Evolutionary conservation across 92 coral and sea anemone genomes (phyloP).

Genomic region (Phenganax marumi): DNA sequence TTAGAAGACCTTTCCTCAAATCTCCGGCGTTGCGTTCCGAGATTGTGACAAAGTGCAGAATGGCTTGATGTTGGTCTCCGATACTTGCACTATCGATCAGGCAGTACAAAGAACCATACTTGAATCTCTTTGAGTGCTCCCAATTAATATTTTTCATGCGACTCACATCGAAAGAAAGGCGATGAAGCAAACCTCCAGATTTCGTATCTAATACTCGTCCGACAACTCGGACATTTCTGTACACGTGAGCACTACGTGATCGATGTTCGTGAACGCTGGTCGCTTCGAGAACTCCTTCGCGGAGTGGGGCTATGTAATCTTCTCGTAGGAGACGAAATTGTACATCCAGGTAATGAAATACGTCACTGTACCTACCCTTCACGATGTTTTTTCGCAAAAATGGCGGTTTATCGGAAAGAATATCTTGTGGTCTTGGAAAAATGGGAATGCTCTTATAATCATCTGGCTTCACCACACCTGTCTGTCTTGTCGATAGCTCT

Average conservation of each 20-base stretch:
- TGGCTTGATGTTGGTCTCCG: conserved; percentile 35
- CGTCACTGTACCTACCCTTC: conserved; percentile 62
- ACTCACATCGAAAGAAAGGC: conserved; percentile 58
- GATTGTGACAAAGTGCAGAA: conserved; percentile 73
- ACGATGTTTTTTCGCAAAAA: conserved; percentile 67
- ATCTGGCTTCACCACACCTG: conserved; percentile 45
- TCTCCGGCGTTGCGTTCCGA: conserved; percentile 60
- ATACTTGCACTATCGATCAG: conserved; percentile 45
- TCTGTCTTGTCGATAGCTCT: background rate
- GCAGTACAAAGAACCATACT: conserved; percentile 73
- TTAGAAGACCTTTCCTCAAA: conserved; percentile 51
- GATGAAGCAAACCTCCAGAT: conserved; percentile 56
- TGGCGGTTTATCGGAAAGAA: conserved; percentile 60
- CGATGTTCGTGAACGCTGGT: conserved; percentile 46
- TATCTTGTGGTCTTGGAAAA: conserved; percentile 65
- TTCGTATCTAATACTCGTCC: conserved; percentile 52
- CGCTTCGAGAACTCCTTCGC: conserved; percentile 69
- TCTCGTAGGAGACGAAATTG: conserved; percentile 78
- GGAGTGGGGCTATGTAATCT: conserved; percentile 76
- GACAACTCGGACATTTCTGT: conserved; percentile 53
- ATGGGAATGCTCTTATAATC: conserved; percentile 64
- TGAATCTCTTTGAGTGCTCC: conserved; percentile 67
- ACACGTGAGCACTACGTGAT: conserved; percentile 55
- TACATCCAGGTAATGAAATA: conserved; percentile 75
- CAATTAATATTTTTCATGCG: conserved; percentile 57